Evolutionary conservation across 2,888 invertebrate species (phyloP).

Genomic region (Drosophila siamana): DNA sequence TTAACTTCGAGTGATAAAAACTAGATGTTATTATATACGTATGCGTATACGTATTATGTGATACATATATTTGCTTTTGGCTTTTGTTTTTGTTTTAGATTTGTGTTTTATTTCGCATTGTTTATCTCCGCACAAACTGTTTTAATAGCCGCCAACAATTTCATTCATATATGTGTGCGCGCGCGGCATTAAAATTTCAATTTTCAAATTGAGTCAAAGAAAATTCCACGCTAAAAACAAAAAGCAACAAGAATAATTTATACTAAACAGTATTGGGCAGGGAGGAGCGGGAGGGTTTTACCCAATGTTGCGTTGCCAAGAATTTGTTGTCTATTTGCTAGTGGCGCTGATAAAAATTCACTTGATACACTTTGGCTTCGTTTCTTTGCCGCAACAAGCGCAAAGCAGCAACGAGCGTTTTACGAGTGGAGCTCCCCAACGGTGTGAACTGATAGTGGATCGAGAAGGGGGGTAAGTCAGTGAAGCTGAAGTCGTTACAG

Average conservation of each 20-base stretch:
- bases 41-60: slow-evolving; percentile 23
- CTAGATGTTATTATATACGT: no score
- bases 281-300: background rate
- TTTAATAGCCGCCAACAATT: slow-evolving; percentile 56
- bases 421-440: slow-evolving; percentile 16
- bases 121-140: slow-evolving; percentile 56
- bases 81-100: slow-evolving; percentile 22
- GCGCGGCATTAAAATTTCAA: slow-evolving; percentile 63
- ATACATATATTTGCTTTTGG: slow-evolving; percentile 40
- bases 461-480: background rate
- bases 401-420: slow-evolving; percentile 28
- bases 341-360: slow-evolving; percentile 74
- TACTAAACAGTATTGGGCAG: slow-evolving; percentile 10
- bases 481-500: slow-evolving; percentile 24
- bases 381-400: slow-evolving; percentile 50
- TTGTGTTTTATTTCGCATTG: slow-evolving; percentile 36
- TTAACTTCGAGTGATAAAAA: slow-evolving; percentile 36
- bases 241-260: slow-evolving; percentile 14
- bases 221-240: slow-evolving; percentile 18
- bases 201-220: slow-evolving; percentile 55
- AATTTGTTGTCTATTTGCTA: slow-evolving; percentile 74
- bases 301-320: slow-evolving; percentile 61
- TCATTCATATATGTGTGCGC: slow-evolving; percentile 65
- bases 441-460: background rate
- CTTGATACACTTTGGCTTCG: slow-evolving; percentile 68